A percentile compares a stretch with the other conserved stretches of the same genome.
Conservation (phyloP, 2,797 vertebrate genomes). For the Pipistrellus pygmaeus region DNA sequence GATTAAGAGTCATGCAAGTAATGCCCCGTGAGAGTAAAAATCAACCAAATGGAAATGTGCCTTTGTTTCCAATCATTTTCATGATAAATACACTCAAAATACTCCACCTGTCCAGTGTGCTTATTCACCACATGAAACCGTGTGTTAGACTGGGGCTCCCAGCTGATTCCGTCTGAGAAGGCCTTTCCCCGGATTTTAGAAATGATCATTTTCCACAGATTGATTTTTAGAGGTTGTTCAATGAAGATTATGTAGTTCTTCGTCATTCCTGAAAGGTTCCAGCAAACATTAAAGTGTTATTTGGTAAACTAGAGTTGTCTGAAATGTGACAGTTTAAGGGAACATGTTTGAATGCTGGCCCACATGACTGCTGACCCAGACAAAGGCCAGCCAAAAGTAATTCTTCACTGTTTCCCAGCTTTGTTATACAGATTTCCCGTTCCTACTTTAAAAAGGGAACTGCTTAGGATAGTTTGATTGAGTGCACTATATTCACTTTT, state of each 20-base stretch:
- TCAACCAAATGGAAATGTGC: conserved; percentile 18
- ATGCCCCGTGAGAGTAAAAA: conserved; percentile 3
- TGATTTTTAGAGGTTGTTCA: conserved; percentile 95
- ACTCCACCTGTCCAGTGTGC: conserved; percentile 92
- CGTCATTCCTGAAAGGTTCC: conserved; percentile 92
- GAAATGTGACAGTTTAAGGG: not conserved
- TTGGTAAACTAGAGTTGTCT: conserved; percentile 43
- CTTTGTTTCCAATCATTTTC: conserved; percentile 29
- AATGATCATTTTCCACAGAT: conserved; percentile 92
- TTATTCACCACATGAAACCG: conserved; percentile 94
- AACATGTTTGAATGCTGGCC: not conserved
- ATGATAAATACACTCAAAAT: conserved; percentile 25
- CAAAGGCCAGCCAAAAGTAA: not conserved
- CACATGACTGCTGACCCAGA: not conserved
- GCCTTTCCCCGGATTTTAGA: conserved; percentile 90
- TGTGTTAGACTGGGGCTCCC: conserved; percentile 93
- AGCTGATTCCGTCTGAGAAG: conserved; percentile 91
- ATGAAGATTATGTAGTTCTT: conserved; percentile 96
- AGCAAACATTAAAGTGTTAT: conserved; percentile 49
- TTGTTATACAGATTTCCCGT: conserved; percentile 31
- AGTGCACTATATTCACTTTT: not conserved
- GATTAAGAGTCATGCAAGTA: conserved; percentile 46
- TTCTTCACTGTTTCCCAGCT: conserved; percentile 34
- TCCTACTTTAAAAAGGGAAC: conserved; percentile 27
- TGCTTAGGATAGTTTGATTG: conserved; percentile 10